Evolutionary conservation across 2,888 invertebrate species (phyloP), one percentile per base, ranked within the genome.

Genomic region (Melikaiella ostensackeni): DNA sequence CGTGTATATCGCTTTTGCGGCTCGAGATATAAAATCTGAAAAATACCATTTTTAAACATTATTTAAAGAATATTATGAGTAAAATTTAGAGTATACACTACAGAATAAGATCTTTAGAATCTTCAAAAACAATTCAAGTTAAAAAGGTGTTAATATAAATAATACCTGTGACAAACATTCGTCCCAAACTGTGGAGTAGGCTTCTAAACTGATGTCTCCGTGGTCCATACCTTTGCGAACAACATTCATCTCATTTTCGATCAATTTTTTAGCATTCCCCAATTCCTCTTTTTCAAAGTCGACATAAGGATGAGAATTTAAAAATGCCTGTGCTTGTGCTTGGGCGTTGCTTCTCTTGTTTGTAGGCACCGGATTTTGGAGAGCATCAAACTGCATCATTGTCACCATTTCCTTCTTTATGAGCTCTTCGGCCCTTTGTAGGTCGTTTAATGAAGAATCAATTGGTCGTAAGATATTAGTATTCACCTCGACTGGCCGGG

Each of bases 331-430:
- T 87, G 97, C 95, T 74, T 96, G 95, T 46, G 93, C 91, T 73
- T 94, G 91, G 8, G 87, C 83, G 38, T 78, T 84, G 0, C 93
- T 93, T 16, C 94, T 92, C 88, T 95, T 95, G 78, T 92, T 93
- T 33, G 92, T 86, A 55, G 86, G 86, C 19, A 93, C 92, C 0
- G 98, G 97, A 91, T 96, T 96, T 86, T 96, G 94, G 0, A 97
- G 91, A 38, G 96, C 95, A 92, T 99, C 99, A 87, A 96, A 97
- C 86, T 98, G 96, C 84, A 98, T 92, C 98, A 99, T 98, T 33
- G 96, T 96, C 82, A 98, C 94, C 98, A 99, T 99, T 93, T 99
- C 99, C 78, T 95, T 94, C 92, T 99, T 99, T 81, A 99, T 97
- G 82, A 98, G 91, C 91, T 99, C 99, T 92, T 99, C 99, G 1